phyloP scores from a whole-genome alignment of 2,888 invertebrate genomes.

The Troides helena region DNA sequence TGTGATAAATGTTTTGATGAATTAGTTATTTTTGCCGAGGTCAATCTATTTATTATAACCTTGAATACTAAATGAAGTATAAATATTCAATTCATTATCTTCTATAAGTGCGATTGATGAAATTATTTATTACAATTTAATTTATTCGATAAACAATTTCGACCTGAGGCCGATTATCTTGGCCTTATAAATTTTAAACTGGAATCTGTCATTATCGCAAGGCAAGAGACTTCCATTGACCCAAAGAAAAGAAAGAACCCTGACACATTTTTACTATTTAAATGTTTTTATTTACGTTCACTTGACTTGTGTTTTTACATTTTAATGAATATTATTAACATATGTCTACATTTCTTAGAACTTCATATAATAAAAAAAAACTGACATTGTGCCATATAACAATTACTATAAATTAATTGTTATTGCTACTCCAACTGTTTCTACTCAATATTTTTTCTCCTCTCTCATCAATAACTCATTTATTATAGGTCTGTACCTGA shows the following conservation, averaged over 20 bases:
- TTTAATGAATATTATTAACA: not conserved
- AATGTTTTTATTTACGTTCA: constrained; percentile 39
- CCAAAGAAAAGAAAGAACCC: constrained; percentile 19
- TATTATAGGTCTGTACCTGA: constrained; percentile 52
- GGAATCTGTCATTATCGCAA: constrained; percentile 23
- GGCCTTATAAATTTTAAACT: constrained; percentile 14
- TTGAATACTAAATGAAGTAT: not conserved
- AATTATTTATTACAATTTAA: constrained; percentile 22
- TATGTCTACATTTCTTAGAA: not conserved
- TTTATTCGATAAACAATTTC: constrained; percentile 16
- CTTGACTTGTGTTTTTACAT: not conserved
- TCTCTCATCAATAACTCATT: constrained; percentile 31
- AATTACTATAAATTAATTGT: constrained; percentile 33
- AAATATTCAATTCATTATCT: not conserved
- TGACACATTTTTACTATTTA: constrained; percentile 8
- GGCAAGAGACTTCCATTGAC: constrained; percentile 16
- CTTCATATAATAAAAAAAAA: not conserved
- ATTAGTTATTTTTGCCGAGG: not conserved
- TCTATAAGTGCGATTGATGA: constrained; percentile 1
- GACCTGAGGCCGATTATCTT: constrained; percentile 4
- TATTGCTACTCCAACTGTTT: not conserved
- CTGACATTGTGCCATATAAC: constrained; percentile 43
- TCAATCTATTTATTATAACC: too few species aligned
- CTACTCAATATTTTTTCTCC: constrained; percentile 24
- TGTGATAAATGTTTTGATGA: not conserved